Evolutionary conservation across 2,888 invertebrate species (phyloP).

Genomic region (Tethea ocularis): DNA sequence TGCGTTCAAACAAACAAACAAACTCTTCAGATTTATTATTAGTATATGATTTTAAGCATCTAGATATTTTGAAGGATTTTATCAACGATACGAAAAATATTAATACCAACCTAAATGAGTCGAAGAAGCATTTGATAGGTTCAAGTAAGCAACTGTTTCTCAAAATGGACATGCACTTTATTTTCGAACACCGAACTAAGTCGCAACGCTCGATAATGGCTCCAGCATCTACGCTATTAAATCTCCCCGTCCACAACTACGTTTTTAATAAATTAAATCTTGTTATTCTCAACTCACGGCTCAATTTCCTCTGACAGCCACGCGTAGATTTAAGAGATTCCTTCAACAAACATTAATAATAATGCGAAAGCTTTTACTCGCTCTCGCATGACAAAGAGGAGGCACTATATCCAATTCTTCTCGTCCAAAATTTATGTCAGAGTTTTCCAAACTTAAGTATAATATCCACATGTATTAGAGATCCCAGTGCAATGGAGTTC

Average conservation of each 20-base stretch:
- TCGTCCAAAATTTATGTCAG: slow-evolving; percentile 29
- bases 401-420: slow-evolving; percentile 32
- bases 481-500: not conserved
- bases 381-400: slow-evolving; percentile 35
- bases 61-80: too few relatives aligned
- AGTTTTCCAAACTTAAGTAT: slow-evolving; percentile 4
- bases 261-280: not conserved
- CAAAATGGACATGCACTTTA: not conserved
- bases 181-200: not conserved
- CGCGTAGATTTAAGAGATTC: slow-evolving; percentile 4
- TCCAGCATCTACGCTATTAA: slow-evolving; percentile 5
- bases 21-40: too few relatives aligned
- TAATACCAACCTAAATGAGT: too few relatives aligned
- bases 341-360: slow-evolving; percentile 36
- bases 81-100: too few relatives aligned
- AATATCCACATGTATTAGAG: not conserved
- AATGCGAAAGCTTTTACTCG: slow-evolving; percentile 38
- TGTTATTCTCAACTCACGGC: not conserved
- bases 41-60: too few relatives aligned
- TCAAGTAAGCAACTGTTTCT: not conserved
- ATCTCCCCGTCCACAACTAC: not conserved
- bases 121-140: too few relatives aligned
- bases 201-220: slow-evolving; percentile 4
- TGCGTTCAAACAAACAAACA: too few relatives aligned
- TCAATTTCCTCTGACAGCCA: slow-evolving; percentile 4